Evolutionary conservation across 2,113 vertebrate genomes (phyloP).

Genomic region (Tetrax tetrax): DNA sequence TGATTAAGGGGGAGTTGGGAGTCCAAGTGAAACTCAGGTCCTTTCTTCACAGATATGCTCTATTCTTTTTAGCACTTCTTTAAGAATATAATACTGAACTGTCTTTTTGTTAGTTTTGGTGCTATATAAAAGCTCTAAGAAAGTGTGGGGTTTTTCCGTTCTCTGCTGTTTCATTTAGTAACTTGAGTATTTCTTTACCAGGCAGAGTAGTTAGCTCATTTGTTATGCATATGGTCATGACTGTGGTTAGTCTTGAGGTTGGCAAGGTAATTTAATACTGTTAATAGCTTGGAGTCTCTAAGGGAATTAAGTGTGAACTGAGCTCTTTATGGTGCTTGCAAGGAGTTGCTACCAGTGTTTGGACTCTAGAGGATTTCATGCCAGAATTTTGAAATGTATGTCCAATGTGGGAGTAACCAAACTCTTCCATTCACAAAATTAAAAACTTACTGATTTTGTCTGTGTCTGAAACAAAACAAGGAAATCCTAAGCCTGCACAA

Average conservation of each 20-base stretch:
- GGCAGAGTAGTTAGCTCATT: neutral
- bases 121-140: neutral
- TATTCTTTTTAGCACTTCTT: neutral
- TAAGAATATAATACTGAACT: neutral
- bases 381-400: neutral
- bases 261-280: neutral
- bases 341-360: neutral
- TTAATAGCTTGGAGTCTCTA: neutral
- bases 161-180: neutral
- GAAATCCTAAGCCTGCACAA: neutral
- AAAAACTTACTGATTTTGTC: neutral
- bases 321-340: neutral
- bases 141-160: neutral
- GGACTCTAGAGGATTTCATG: neutral
- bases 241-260: neutral
- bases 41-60: neutral
- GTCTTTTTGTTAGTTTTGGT: neutral
- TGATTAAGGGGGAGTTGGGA: neutral
- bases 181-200: neutral
- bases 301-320: neutral
- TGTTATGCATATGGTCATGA: neutral
- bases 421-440: neutral
- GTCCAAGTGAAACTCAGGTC: neutral
- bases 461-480: neutral
- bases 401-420: neutral